Percentiles rank a stretch among this genome's conserved stretches.
Conservation (phyloP, 2,113 vertebrate species). For the Parus major region DNA sequence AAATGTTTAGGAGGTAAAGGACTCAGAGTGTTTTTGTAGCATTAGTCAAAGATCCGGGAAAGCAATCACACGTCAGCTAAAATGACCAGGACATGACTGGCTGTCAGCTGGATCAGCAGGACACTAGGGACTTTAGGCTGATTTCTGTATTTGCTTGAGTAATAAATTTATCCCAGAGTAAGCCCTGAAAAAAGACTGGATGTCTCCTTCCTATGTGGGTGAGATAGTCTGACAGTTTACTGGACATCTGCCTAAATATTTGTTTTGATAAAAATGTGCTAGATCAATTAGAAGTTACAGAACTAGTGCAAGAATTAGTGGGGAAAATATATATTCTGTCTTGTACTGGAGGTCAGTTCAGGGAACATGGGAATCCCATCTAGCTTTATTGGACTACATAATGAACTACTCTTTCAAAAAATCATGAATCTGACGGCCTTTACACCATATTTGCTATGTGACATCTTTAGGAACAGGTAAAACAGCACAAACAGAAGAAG, state of each 20-base stretch:
- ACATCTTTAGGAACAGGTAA: background rate
- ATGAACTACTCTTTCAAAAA: background rate
- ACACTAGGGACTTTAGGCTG: background rate
- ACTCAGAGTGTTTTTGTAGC: background rate
- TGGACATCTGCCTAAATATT: conserved; percentile 11
- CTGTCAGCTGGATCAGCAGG: background rate
- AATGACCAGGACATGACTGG: background rate
- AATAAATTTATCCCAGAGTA: background rate
- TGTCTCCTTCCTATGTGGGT: background rate
- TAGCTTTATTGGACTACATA: background rate
- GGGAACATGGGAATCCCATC: background rate
- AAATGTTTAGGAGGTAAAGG: background rate
- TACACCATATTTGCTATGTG: background rate
- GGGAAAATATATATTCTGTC: background rate
- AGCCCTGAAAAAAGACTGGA: background rate
- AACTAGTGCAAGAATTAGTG: background rate
- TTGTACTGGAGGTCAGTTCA: background rate
- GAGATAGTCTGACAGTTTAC: background rate
- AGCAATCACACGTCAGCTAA: background rate
- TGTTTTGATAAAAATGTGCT: background rate
- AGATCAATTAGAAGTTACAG: background rate
- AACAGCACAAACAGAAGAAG: background rate
- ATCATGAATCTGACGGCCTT: background rate
- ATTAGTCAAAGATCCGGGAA: background rate
- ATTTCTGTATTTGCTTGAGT: background rate